phyloP scores from a whole-genome alignment of 2,888 invertebrate species.

The Apodemia duryi region DNA sequence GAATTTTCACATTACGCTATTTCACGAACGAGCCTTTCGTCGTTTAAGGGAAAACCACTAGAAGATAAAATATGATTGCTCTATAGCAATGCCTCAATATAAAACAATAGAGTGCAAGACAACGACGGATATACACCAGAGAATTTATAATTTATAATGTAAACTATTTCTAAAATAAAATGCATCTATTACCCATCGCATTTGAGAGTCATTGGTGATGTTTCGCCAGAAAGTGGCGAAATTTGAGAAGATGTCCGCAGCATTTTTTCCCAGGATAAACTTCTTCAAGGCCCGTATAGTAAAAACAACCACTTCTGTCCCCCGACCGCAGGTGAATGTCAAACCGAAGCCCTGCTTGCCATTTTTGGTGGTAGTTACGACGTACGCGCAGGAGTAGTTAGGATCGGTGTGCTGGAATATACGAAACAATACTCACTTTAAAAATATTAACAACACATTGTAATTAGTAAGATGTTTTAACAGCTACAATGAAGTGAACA shows the following conservation, averaged over 20 bases:
- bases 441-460: too few relatives aligned
- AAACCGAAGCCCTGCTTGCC: constrained; percentile 87
- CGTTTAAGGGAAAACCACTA: too few relatives aligned
- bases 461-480: too few relatives aligned
- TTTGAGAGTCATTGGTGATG: constrained; percentile 91
- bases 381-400: constrained; percentile 95
- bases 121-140: too few relatives aligned
- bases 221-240: constrained; percentile 90
- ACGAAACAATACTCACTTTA: too few relatives aligned
- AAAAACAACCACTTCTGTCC: constrained; percentile 91
- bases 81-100: too few relatives aligned
- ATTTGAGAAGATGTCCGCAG: constrained; percentile 85
- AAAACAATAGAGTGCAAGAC: background rate
- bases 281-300: constrained; percentile 85
- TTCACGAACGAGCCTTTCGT: too few relatives aligned
- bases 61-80: too few relatives aligned
- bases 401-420: constrained; percentile 87
- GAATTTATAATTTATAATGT: too few relatives aligned
- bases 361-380: constrained; percentile 84
- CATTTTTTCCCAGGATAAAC: constrained; percentile 84
- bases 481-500: too few relatives aligned
- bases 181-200: constrained; percentile 87
- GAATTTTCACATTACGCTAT: too few relatives aligned
- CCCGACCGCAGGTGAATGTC: constrained; percentile 93
- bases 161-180: too few relatives aligned